Base-by-base conservation (phyloP, 2,113 vertebrate genomes). In the Microcebus jonahi region DNA sequence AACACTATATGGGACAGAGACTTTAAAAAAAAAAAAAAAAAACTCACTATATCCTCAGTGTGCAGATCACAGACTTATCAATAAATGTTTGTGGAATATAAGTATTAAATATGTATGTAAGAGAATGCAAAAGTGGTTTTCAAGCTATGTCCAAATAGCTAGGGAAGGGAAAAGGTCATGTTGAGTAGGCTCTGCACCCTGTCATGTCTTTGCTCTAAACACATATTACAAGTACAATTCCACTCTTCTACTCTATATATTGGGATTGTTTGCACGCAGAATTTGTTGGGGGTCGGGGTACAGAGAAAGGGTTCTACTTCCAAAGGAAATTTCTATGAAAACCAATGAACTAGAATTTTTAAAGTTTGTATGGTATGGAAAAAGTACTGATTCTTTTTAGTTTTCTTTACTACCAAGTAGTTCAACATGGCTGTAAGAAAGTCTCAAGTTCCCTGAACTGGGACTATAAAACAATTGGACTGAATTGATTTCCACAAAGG, bases 401-500 rank as follows among this genome's bases (percentile, higher is more conserved):
- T 84, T 14, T 75, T 81, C 34, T 93, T 71, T 59, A 88, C 59
- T 42, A 91, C 55, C 45, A 88, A 83, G 39, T 48, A 53, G 76
- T 79, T 86, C 50, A 81, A 20, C 42, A 2, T 70, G 86, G 45
- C 27, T 88, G 82, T 77, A 77, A 82, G 8, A 79, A 95, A 92
- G 59, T 23, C 29, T 39, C 34, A 77, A 63, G 39, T 85, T 81
- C 18, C 36, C 82, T 63, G 14, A 23, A 31, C 39, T 42, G 29
- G 10, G 94, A 29, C 18, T 88, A 14, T 68, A 90, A 92, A 85
- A 94, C 90, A 90, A 90, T 92, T 15, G 15, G 88, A 21, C 6
- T 83, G n/a, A 95, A 87, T 31, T 81, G 29, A 76, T 71, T 96
- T 96, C 75, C 96, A 85, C 68, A 65, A 89, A 73, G 61, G 81